These are phyloP conservation scores for Nomada hirtipes DNA, from an alignment of 2,888 invertebrate genomes.

Conservation along the genomic window DNA sequence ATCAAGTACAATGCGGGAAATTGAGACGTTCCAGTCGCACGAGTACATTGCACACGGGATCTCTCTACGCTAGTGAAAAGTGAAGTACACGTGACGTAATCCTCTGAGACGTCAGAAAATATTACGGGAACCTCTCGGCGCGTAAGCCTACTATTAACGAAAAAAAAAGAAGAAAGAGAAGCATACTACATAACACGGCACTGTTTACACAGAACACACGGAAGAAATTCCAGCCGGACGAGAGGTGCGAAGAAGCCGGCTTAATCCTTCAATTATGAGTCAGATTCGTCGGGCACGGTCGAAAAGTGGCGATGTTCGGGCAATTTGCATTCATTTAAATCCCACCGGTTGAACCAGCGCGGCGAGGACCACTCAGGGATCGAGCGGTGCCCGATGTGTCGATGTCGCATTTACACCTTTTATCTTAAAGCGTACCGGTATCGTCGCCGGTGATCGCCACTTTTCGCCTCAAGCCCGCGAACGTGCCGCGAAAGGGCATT, in stretches of 20 bases:
- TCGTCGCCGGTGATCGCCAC: slow-evolving; percentile 48
- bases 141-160: not conserved
- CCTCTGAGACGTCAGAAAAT: not conserved
- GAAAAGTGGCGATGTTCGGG: slow-evolving; percentile 17
- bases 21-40: slow-evolving; percentile 1
- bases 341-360: not conserved
- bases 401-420: slow-evolving; percentile 41
- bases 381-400: slow-evolving; percentile 15
- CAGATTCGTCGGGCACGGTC: slow-evolving; percentile 31
- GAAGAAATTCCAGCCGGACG: slow-evolving; percentile 5
- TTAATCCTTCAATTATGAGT: slow-evolving; percentile 41
- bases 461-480: slow-evolving; percentile 58
- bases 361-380: not conserved
- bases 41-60: too few species aligned
- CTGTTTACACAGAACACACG: not conserved
- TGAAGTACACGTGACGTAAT: not conserved
- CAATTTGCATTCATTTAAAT: slow-evolving; percentile 58
- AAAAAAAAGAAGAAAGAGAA: not conserved
- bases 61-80: not conserved
- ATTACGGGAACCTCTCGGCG: not conserved
- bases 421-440: slow-evolving; percentile 44
- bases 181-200: not conserved
- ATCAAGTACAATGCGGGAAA: not conserved
- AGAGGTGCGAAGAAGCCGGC: slow-evolving; percentile 18
- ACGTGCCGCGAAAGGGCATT: slow-evolving; percentile 55